Base-by-base conservation (phyloP, 2,888 invertebrate species). In the Gari tellinella region DNA sequence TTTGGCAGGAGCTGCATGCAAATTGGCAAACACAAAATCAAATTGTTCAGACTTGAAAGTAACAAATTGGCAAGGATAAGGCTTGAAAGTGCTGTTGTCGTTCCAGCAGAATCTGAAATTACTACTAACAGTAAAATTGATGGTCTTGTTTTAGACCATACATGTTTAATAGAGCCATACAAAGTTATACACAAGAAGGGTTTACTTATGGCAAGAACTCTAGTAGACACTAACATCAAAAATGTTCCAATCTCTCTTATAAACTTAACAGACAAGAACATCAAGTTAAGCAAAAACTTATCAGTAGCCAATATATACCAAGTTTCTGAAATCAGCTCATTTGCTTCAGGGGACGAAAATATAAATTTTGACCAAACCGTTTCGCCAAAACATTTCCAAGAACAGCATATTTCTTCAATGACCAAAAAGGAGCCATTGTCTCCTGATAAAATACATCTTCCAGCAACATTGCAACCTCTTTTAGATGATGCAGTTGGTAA, bases 21-120 rank as follows among this genome's bases (percentile, higher is more conserved):
- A 8, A 65, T 69, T 12, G 46, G 64, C 1, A 65, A 65, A 40
- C 51, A 65, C 37, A 68, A 60, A 51, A 25, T 65, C 5, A 72
- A 52, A 60, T 43, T 67, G 15, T 48, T 67, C n/a, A 52, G 61
- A 31, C 17, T n/a, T 12, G 37, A 15, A 12, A 3, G 15, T n/a
- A 17, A 51, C 17, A 51, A 31, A 17, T 26, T 51, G 26, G 26
- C 31, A n/a, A 51, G 51, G 38, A 52, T 52, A 31, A 52, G 49
- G 14, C 17, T 69, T 0, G 49, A 40, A 5, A 31, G 43, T 14
- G 21, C 49, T 1, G 40, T 49, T 7, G 40, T 25, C 26, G 48
- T 69, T 41, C 66, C 60, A 25, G 38, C 67, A 0, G 26, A 63
- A 25, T 48, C 63, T 31, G 43, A 55, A 60, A 21, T 23, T 21